phyloP scores from a whole-genome alignment of 2,113 vertebrate species.

The Myotis lucifugus region DNA sequence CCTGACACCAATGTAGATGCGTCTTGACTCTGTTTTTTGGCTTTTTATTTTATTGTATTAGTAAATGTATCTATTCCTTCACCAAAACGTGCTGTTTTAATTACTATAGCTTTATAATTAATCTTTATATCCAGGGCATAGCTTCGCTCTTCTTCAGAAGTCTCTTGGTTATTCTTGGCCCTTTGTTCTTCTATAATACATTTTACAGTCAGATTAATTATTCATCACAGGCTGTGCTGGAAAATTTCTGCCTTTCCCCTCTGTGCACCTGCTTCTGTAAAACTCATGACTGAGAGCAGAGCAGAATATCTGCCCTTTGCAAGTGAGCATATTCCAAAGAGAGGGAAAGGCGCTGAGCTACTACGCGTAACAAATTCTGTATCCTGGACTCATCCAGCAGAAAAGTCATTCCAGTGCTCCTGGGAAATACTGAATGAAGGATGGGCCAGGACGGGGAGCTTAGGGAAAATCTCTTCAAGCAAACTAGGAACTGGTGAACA shows the following conservation, averaged over 20 bases:
- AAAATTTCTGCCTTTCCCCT: slow-evolving; percentile 28
- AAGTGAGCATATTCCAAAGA: not conserved
- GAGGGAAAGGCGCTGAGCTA: not conserved
- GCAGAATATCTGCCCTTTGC: not conserved
- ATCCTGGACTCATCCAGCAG: not conserved
- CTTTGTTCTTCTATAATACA: slow-evolving; percentile 56
- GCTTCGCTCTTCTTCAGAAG: not conserved
- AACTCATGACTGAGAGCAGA: not conserved
- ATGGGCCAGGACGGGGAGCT: not conserved
- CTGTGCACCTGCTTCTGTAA: not conserved
- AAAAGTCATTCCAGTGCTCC: not conserved
- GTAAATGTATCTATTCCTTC: not conserved
- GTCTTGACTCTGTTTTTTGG: not conserved
- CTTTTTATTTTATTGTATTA: not conserved
- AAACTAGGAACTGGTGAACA: not conserved
- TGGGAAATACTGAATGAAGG: not conserved
- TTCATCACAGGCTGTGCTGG: slow-evolving; percentile 61
- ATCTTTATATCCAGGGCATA: not conserved
- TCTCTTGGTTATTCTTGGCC: slow-evolving; percentile 46
- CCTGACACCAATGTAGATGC: not conserved
- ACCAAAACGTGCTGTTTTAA: slow-evolving; percentile 49
- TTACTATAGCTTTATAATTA: slow-evolving; percentile 54
- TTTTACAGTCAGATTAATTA: slow-evolving; percentile 66
- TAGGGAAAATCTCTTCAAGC: not conserved
- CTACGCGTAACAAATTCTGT: not conserved